Evolutionary conservation across 1,140 invertebrate genomes (phyloP).

Genomic region (Carcinoscorpius rotundicauda): DNA sequence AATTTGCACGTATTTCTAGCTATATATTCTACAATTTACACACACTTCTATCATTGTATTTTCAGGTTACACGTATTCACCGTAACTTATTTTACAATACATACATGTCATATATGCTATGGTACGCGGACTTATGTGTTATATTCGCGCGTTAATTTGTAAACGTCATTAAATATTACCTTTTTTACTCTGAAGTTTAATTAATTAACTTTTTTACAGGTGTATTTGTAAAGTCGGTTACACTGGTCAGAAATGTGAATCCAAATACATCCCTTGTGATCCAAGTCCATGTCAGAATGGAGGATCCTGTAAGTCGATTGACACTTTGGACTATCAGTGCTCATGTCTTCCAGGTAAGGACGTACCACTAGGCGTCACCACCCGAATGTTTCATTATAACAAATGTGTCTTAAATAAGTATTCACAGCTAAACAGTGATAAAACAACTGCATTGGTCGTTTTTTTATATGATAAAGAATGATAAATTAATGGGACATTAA

Average conservation of each 20-base stretch:
- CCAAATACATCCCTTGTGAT: constrained; percentile 75
- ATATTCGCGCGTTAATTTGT: background rate
- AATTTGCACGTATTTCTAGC: no score
- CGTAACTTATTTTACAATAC: background rate
- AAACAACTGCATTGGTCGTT: no score
- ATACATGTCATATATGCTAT: background rate
- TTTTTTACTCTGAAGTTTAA: background rate
- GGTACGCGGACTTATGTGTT: background rate
- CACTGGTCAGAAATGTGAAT: constrained; percentile 80
- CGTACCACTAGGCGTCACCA: background rate
- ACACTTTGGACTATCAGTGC: constrained; percentile 66
- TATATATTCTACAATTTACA: no score
- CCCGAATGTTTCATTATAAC: background rate
- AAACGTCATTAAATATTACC: background rate
- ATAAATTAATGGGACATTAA: no score
- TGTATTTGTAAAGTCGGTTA: constrained; percentile 78
- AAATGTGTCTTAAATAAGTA: background rate
- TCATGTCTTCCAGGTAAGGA: constrained; percentile 66
- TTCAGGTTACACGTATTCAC: background rate
- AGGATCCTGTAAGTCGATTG: constrained; percentile 60
- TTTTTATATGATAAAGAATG: no score
- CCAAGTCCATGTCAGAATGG: constrained; percentile 82
- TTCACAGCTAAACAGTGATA: background rate
- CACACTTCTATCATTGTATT: background rate
- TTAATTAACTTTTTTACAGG: constrained; percentile 40